A percentile compares a stretch with the other conserved stretches of the same genome.
These are phyloP conservation scores for Brachionus rotundiformis DNA, from an alignment of 1,140 invertebrate species.

Conservation along the genomic window DNA sequence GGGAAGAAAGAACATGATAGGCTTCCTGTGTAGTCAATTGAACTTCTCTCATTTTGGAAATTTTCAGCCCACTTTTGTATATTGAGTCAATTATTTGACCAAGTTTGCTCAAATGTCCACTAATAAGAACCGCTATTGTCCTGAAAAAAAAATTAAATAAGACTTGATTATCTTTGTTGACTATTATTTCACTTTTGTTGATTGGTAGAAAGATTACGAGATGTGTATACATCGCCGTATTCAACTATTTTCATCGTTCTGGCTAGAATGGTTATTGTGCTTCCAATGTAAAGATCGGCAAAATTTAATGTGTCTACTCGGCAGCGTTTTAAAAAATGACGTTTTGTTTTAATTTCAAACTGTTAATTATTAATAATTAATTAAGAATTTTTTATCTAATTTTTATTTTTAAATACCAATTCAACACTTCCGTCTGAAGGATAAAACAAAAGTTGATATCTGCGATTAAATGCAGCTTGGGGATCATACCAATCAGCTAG, in stretches of 20 bases:
- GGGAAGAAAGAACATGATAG: slow-evolving; percentile 3
- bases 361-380: no score
- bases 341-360: slow-evolving; percentile 76
- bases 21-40: slow-evolving; percentile 16
- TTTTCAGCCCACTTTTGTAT: slow-evolving; percentile 70
- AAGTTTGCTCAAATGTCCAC: slow-evolving; percentile 52
- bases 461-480: slow-evolving; percentile 71
- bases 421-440: slow-evolving; percentile 74
- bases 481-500: slow-evolving; percentile 80
- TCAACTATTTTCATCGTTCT: slow-evolving; percentile 75
- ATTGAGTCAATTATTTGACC: slow-evolving; percentile 75
- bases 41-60: slow-evolving; percentile 70
- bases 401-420: no score
- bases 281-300: slow-evolving; percentile 76
- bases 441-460: slow-evolving; percentile 76
- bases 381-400: no score
- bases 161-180: slow-evolving; percentile 58
- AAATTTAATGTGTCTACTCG: slow-evolving; percentile 70
- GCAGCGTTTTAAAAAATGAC: slow-evolving; percentile 75
- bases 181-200: slow-evolving; percentile 59
- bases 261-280: slow-evolving; percentile 75
- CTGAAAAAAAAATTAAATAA: not conserved
- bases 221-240: slow-evolving; percentile 71
- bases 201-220: not conserved
- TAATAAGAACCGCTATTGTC: slow-evolving; percentile 52